phyloP scores from a whole-genome alignment of 2,113 vertebrate species.

The Epinephelus lanceolatus region DNA sequence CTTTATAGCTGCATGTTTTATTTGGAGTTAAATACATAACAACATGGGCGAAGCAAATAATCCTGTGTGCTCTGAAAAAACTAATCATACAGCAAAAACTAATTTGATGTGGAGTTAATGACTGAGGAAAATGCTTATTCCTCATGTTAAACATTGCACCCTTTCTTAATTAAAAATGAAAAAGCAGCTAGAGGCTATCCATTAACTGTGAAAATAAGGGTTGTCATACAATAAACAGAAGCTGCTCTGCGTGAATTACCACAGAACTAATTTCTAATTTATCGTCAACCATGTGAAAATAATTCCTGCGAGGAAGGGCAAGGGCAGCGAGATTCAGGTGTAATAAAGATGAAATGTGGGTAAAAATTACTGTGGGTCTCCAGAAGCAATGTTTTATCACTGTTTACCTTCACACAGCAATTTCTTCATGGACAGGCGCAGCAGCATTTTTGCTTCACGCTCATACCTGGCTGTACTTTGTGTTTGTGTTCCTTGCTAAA shows the following conservation, averaged over 20 bases:
- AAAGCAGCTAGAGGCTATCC: background rate
- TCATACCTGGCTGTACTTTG: background rate
- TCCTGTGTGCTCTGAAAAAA: background rate
- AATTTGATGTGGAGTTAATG: background rate
- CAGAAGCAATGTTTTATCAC: background rate
- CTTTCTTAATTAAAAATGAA: slow-evolving; percentile 15
- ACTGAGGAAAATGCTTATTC: background rate
- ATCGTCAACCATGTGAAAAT: background rate
- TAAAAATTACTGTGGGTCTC: background rate
- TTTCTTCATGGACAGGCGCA: background rate
- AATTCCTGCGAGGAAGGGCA: background rate
- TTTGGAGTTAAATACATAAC: background rate
- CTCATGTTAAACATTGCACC: background rate
- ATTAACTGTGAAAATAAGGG: background rate
- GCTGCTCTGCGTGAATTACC: background rate
- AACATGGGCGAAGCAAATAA: background rate
- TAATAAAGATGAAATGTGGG: background rate
- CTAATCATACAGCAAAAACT: background rate
- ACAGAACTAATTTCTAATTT: background rate
- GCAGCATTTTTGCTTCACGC: background rate
- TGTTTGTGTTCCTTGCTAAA: slow-evolving; percentile 7
- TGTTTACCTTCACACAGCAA: background rate
- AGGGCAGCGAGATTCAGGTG: background rate
- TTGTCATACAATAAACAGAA: background rate
- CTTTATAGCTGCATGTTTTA: background rate